Conservation (phyloP, 2,797 vertebrate species). For the Myripristis jacobus region DNA sequence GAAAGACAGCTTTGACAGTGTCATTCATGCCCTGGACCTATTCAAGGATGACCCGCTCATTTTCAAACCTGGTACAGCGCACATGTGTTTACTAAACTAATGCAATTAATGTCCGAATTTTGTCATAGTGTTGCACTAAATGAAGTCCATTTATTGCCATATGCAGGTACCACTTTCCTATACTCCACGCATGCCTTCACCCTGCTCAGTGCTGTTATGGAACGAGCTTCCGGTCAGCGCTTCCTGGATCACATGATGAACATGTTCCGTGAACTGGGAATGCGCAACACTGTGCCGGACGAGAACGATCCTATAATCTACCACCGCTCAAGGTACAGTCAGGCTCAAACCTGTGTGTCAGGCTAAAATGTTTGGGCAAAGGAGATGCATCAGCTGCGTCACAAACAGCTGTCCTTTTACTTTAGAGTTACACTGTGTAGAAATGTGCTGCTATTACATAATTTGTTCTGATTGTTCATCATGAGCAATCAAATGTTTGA, state of each 20-base stretch:
- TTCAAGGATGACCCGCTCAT: slow-evolving; percentile 97
- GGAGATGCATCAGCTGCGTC: not conserved
- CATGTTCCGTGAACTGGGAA: slow-evolving; percentile 94
- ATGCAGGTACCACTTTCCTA: slow-evolving; percentile 91
- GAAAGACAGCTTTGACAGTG: slow-evolving; percentile 91
- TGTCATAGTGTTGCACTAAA: not conserved
- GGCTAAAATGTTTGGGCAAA: not conserved
- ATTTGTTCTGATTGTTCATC: no score
- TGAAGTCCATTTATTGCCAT: not conserved
- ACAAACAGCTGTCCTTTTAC: no score
- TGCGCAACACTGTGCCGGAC: slow-evolving; percentile 92
- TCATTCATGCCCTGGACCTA: slow-evolving; percentile 90
- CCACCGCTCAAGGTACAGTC: slow-evolving; percentile 93
- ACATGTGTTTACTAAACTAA: not conserved
- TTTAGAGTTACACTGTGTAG: no score
- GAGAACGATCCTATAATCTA: slow-evolving; percentile 96
- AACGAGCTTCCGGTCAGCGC: slow-evolving; percentile 88
- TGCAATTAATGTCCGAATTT: not conserved
- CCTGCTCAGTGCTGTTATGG: slow-evolving; percentile 92
- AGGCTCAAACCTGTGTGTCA: not conserved
- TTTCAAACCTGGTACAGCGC: slow-evolving; percentile 92
- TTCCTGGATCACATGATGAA: slow-evolving; percentile 94
- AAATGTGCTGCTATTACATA: no score
- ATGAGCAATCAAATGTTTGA: no score
- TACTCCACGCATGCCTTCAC: slow-evolving; percentile 97